Evolutionary conservation across 1,140 invertebrate genomes (phyloP).

Genomic region (Brachionus paranguensis): DNA sequence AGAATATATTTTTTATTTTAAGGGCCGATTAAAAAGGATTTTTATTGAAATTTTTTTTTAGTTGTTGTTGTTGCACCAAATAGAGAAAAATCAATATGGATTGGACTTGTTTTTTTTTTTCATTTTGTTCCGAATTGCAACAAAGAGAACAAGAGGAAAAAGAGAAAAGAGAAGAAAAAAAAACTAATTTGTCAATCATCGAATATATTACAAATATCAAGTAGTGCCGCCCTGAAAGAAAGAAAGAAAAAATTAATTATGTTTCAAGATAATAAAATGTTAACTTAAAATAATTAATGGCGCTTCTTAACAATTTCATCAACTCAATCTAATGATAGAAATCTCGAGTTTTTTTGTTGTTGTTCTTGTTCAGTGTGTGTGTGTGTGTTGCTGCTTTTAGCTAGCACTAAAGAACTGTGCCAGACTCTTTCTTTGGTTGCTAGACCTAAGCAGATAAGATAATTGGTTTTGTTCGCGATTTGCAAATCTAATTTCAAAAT

Average conservation of each 20-base stretch:
- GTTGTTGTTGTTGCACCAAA: background rate
- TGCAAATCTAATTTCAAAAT: background rate
- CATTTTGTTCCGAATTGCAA: background rate
- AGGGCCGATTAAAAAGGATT: background rate
- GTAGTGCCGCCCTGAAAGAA: background rate
- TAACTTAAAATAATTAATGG: slow-evolving; percentile 37
- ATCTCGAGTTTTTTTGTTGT: slow-evolving; percentile 2
- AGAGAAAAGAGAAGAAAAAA: background rate
- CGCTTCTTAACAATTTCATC: slow-evolving; percentile 22
- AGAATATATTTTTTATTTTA: background rate
- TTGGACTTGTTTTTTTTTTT: background rate
- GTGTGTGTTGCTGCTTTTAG: background rate
- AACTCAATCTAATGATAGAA: slow-evolving; percentile 5
- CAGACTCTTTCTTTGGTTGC: background rate
- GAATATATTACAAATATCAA: slow-evolving; percentile 21
- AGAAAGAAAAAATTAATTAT: background rate
- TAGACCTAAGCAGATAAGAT: background rate
- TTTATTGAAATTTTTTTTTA: background rate
- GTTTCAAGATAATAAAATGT: background rate
- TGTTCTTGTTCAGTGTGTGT: background rate
- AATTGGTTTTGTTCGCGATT: background rate
- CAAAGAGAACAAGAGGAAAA: background rate
- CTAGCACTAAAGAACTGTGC: background rate
- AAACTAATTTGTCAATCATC: slow-evolving; percentile 34
- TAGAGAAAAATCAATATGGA: slow-evolving; percentile 27